phyloP scores from a whole-genome alignment of 1,140 invertebrate genomes.

The Limonius californicus region DNA sequence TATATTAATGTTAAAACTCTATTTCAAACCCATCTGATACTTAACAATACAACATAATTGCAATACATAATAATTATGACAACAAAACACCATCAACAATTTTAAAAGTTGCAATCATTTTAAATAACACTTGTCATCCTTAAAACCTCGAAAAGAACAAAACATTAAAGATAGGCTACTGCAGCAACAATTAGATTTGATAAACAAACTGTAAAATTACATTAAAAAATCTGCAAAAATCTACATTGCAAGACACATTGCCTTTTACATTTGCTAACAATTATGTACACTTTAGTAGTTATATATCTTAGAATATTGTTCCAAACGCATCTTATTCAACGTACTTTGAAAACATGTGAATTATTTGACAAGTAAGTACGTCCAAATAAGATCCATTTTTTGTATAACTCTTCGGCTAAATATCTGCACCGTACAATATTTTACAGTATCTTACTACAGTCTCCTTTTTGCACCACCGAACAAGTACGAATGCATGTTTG shows the following conservation, averaged over 20 bases:
- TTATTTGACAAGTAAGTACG: no score
- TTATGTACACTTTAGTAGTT: conserved; percentile 6
- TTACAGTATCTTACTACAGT: no score
- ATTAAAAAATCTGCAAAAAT: neutral
- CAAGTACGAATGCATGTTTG: no score
- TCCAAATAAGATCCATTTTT: no score
- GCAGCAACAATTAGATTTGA: conserved; percentile 6
- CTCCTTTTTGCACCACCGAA: no score
- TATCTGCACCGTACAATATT: no score
- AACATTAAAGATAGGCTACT: conserved; percentile 3
- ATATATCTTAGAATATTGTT: no score
- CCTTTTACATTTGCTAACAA: conserved; percentile 7
- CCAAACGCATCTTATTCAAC: no score
- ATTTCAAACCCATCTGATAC: neutral
- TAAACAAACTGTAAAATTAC: conserved; percentile 2
- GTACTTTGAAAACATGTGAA: no score
- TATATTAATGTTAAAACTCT: neutral
- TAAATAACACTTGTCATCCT: neutral
- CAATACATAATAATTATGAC: neutral
- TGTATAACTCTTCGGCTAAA: no score
- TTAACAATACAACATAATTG: conserved; percentile 8
- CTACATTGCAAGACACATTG: conserved; percentile 6
- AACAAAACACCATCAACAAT: neutral
- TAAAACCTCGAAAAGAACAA: neutral
- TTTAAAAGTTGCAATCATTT: neutral